Evolutionary conservation across 2,888 invertebrate genomes (phyloP).

Genomic region (Eueremaeus valkanovi): DNA sequence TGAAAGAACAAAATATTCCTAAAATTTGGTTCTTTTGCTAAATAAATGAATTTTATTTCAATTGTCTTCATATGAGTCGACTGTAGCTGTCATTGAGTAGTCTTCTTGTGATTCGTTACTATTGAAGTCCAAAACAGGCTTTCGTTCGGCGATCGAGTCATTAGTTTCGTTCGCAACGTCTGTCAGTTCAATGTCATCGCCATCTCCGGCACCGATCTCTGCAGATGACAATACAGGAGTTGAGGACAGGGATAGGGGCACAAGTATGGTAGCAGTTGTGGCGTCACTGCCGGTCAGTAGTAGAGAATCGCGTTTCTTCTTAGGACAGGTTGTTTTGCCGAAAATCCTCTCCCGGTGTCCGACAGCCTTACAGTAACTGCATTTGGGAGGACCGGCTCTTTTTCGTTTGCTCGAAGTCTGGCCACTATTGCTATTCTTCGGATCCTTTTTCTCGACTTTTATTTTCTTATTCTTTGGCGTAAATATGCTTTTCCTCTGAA

Average conservation of each 20-base stretch:
- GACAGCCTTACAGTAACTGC: constrained; percentile 38
- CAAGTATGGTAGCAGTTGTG: too few species aligned
- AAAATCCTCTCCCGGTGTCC: constrained; percentile 39
- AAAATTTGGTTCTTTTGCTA: too few species aligned
- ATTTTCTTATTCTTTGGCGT: not conserved
- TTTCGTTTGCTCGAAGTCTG: not conserved
- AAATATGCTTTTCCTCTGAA: constrained; percentile 17
- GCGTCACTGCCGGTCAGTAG: not conserved
- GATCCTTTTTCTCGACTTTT: not conserved
- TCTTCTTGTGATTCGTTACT: not conserved
- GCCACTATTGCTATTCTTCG: not conserved
- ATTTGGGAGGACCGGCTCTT: constrained; percentile 27
- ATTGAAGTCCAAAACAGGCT: not conserved
- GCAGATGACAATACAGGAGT: not conserved
- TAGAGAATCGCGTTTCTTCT: constrained; percentile 36
- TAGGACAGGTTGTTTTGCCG: constrained; percentile 39
- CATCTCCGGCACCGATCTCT: not conserved
- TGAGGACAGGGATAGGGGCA: not conserved
- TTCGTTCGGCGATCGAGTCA: not conserved
- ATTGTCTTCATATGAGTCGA: not conserved
- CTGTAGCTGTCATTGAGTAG: not conserved
- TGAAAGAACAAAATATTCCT: not conserved
- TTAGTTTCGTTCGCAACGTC: not conserved
- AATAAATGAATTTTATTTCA: not conserved
- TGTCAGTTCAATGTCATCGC: not conserved